These are phyloP conservation scores for Phataginus tetradactyla DNA, from an alignment of 2,797 vertebrate genomes.

Conservation along the genomic window DNA sequence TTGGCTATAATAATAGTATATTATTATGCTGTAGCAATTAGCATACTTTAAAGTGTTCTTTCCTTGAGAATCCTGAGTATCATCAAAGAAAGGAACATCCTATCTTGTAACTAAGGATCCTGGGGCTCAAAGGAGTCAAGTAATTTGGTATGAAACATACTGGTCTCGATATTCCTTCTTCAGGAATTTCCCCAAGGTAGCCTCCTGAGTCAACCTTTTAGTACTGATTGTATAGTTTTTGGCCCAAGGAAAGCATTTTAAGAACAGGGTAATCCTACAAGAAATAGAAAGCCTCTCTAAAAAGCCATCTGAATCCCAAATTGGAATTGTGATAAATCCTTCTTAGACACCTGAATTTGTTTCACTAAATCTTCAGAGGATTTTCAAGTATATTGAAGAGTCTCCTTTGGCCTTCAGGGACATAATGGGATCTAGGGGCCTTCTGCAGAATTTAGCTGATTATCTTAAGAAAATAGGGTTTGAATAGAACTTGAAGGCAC, in stretches of 20 bases:
- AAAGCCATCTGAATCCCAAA: not conserved
- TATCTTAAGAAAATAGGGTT: not conserved
- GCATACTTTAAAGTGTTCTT: not conserved
- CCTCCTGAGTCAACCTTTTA: not conserved
- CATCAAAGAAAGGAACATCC: not conserved
- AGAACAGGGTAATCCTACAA: not conserved
- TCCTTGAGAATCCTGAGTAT: not conserved
- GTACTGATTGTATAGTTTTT: not conserved
- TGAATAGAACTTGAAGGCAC: slow-evolving; percentile 7
- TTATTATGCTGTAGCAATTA: not conserved
- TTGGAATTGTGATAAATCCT: not conserved
- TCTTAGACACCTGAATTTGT: not conserved
- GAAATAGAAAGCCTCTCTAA: not conserved
- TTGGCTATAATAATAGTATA: not conserved
- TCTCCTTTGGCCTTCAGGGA: not conserved
- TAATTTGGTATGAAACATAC: not conserved
- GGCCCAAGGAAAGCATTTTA: not conserved
- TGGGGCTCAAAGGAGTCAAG: not conserved
- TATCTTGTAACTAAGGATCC: not conserved
- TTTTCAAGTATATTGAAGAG: not conserved
- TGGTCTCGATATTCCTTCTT: not conserved
- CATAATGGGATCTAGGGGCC: not conserved
- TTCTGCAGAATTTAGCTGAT: not conserved
- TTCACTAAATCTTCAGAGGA: not conserved
- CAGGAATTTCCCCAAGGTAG: not conserved